Evolutionary conservation across 1,140 invertebrate genomes (phyloP), one percentile per base, ranked within the genome.

Genomic region (Arion vulgaris): DNA sequence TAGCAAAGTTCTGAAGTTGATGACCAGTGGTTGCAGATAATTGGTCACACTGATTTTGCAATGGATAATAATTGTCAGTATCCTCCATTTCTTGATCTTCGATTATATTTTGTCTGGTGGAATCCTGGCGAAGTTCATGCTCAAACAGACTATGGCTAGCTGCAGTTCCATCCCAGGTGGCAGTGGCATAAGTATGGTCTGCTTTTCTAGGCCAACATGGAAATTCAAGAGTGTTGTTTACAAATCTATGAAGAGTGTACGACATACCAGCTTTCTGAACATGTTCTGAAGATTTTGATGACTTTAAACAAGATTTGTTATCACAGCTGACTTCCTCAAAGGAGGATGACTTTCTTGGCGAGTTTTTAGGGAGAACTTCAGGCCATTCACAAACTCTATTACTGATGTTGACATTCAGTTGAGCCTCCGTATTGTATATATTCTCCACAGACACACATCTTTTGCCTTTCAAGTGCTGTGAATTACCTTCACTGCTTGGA

Each of bases 101-200:
- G 19, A 19, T 69, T 36, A 78, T 41, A n/a, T 68, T 38, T 62
- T 36, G 51, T 36, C 23, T 80, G 11, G 38, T 23, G 9, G 39
- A 26, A 11, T 49, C 68, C 39, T 71, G 15, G 53, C 53, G 41
- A 28, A 76, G 0, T 23, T 80, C 78, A 71, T 71, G 36, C 32
- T 81, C 80, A 74, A 81, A 74, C 23, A 81, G 41, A 74, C 71
- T 57, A 41, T 81, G 80, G 32, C 80, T 81, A 62, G 80, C 49
- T 38, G 80, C 80, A 34, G 80, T 81, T 23, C 80, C 80, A 81
- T 81, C 80, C 80, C 80, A 81, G 1, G 80, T 81, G 0, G 80
- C 80, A 26, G 80, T 81, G 28, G 80, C 80, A 38, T 81, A 81
- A 5, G 80, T 81, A 39, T 81, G 80, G 57, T 81, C 80, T 32